A percentile compares a stretch with the other conserved stretches of the same genome.
Conservation (phyloP, 2,888 invertebrate genomes). For the Lissonota sp. region DNA sequence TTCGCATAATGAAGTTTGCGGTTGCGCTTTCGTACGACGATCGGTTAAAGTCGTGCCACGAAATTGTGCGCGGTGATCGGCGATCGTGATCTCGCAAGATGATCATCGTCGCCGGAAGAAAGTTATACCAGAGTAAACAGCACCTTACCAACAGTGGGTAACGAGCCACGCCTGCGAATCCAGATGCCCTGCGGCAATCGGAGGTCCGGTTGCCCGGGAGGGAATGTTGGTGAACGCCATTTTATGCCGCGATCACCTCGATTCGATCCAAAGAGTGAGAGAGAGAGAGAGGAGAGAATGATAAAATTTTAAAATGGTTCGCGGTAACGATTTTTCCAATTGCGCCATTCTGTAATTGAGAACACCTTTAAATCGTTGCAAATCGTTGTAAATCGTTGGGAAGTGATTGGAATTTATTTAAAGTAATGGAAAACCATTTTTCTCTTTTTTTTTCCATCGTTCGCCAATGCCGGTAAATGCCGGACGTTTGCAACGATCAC, state of each 20-base stretch:
- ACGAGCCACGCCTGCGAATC: slow-evolving; percentile 52
- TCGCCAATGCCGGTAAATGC: background rate
- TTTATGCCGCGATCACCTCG: slow-evolving; percentile 27
- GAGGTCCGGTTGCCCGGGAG: too few relatives aligned
- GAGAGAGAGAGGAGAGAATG: slow-evolving; percentile 49
- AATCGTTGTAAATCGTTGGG: background rate
- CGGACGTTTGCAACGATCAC: background rate
- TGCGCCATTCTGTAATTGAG: slow-evolving; percentile 35
- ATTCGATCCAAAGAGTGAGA: slow-evolving; percentile 8
- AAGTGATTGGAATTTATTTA: background rate
- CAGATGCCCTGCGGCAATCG: slow-evolving; percentile 18
- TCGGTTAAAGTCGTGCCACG: slow-evolving; percentile 46
- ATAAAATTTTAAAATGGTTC: slow-evolving; percentile 44
- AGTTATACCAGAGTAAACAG: slow-evolving; percentile 55
- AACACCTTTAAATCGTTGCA: background rate
- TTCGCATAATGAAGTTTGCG: slow-evolving; percentile 53
- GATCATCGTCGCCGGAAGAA: slow-evolving; percentile 53
- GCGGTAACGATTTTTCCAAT: slow-evolving; percentile 19
- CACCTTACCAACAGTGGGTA: slow-evolving; percentile 44
- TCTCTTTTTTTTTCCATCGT: too few relatives aligned
- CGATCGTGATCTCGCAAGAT: slow-evolving; percentile 46
- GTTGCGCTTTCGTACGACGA: slow-evolving; percentile 50
- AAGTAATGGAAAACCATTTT: slow-evolving; percentile 16
- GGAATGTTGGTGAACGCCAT: slow-evolving; percentile 43
- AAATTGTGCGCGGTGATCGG: slow-evolving; percentile 45